These are phyloP conservation scores for Chaetogeoica ovagalla DNA, from an alignment of 2,888 invertebrate genomes.

Conservation along the genomic window DNA sequence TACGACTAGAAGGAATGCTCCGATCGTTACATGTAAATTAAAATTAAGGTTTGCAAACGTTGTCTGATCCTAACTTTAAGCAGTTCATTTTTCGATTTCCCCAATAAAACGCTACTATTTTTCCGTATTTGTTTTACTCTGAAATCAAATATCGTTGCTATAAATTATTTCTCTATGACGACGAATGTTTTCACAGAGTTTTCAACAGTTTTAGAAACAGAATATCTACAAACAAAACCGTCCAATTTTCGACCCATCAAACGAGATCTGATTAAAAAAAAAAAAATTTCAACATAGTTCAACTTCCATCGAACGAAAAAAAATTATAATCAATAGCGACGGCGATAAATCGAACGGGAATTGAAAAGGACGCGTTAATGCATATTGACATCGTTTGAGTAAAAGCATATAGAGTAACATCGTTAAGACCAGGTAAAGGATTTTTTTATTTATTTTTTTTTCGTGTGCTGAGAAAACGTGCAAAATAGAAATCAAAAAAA, in stretches of 20 bases:
- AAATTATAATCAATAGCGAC: not conserved
- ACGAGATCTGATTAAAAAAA: not conserved
- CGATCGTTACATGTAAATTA: no score
- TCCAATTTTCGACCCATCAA: not conserved
- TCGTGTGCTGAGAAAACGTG: not conserved
- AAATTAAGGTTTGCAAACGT: no score
- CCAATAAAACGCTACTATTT: no score
- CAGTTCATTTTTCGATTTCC: no score
- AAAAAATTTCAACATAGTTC: not conserved
- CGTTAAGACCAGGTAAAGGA: not conserved
- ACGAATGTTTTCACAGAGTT: no score
- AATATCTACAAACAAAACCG: not conserved
- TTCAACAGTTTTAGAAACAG: not conserved
- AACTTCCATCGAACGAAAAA: not conserved
- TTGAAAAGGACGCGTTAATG: slow-evolving; percentile 24
- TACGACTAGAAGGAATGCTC: no score
- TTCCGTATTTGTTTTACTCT: no score
- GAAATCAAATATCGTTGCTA: no score
- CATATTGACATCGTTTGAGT: slow-evolving; percentile 32
- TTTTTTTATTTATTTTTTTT: no score
- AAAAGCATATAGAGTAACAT: not conserved
- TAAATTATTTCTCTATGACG: no score
- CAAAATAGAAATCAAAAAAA: slow-evolving; percentile 9
- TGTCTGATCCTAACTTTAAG: no score
- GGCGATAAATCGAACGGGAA: slow-evolving; percentile 12